Evolutionary conservation across 2,113 vertebrate species (phyloP).

Genomic region (Gymnobelideus leadbeateri): DNA sequence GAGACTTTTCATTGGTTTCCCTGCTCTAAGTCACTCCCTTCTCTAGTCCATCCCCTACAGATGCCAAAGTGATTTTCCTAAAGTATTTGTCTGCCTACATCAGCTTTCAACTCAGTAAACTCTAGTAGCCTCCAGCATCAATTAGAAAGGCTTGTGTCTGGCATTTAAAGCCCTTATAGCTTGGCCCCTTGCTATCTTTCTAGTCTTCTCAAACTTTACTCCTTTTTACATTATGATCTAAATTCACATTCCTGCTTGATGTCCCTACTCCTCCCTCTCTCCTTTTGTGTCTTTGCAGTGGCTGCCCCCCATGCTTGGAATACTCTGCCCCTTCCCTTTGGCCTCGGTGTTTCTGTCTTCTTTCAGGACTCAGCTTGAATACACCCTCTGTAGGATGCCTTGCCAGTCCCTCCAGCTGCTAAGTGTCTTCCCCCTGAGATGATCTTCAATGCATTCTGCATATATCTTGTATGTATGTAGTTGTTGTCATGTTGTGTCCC

Average conservation of each 20-base stretch:
- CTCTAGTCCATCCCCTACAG: neutral
- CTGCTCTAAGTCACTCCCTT: neutral
- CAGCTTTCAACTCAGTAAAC: neutral
- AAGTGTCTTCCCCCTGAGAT: neutral
- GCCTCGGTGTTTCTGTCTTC: neutral
- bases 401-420: neutral
- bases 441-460: neutral
- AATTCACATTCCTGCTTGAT: neutral
- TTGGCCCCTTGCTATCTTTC: neutral
- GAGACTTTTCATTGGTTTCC: neutral
- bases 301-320: neutral
- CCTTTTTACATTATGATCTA: neutral
- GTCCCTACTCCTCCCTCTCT: neutral
- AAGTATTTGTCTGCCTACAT: neutral
- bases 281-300: neutral
- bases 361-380: neutral
- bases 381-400: neutral
- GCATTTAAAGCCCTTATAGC: neutral
- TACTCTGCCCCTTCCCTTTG: neutral
- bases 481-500: neutral
- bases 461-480: neutral
- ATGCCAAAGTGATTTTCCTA: neutral
- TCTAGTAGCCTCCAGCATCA: neutral
- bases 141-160: neutral
- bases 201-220: neutral